Evolutionary conservation across 2,797 vertebrate species (phyloP).

Genomic region (Halcyon smyrnensis): DNA sequence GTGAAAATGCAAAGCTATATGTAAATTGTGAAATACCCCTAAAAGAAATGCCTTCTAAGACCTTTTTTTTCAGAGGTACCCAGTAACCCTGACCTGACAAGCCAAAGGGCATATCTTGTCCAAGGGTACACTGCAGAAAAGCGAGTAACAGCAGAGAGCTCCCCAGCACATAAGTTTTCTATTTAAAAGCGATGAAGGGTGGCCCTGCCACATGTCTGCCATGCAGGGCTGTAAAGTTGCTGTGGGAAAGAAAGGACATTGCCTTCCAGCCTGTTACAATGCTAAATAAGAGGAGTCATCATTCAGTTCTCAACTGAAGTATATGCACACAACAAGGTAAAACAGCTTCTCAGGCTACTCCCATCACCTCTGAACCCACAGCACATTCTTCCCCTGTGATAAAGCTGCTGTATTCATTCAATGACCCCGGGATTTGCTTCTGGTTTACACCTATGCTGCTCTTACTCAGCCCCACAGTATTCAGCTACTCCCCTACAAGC

Average conservation of each 20-base stretch:
- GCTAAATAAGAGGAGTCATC: neutral
- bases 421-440: neutral
- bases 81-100: neutral
- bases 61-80: neutral
- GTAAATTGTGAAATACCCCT: neutral
- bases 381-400: accelerated
- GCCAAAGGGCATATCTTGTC: neutral
- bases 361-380: neutral
- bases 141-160: neutral
- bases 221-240: neutral
- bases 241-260: neutral
- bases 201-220: accelerated
- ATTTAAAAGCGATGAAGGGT: neutral
- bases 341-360: neutral
- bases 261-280: neutral
- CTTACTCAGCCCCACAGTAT: neutral
- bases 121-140: neutral
- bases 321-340: neutral
- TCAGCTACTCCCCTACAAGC: neutral
- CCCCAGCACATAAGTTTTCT: neutral
- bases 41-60: neutral
- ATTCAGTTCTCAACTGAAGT: neutral
- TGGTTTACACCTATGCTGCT: neutral
- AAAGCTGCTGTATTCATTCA: neutral
- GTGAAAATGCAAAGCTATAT: neutral